Evolutionary conservation across 2,113 vertebrate genomes (phyloP), one percentile per base, ranked within the genome.

Genomic region (Malaclemys terrapin): DNA sequence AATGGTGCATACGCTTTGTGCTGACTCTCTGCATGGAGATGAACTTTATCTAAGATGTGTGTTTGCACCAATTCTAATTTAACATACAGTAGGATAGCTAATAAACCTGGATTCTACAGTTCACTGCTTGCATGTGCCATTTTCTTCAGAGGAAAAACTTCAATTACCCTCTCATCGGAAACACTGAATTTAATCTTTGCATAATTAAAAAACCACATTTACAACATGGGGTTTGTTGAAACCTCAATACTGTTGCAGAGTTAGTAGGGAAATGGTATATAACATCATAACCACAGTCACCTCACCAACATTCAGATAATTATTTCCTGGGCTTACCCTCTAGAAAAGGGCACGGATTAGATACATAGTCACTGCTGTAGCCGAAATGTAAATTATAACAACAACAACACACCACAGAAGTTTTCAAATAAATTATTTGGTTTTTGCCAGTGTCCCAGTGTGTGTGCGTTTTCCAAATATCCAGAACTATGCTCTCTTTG

Each of bases 111-210:
- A 95, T 53, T 84, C 87, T 89, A 91, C 47, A 88, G 89, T 94
- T 95, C 80, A 80, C 57, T 91, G 90, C 93, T 53, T 82, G 78
- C 87, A 95, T 47, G 87, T 92, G 90, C 96, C 82, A 93, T 95
- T 97, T 96, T 97, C 93, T 95, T 90, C 59, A 76, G 72, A 45
- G 72, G 31, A 85, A 91, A 92, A 89, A 88, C 82, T 93, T 89
- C 95, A 95, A 93, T 96, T 97, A 91, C 89, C 78, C 62, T 93
- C 94, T 95, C 95, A 92, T 95, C 85, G 84, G 96, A 94, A 96
- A 93, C 91, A 95, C 82, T 93, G 85, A 87, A 95, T 95, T 69
- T 96, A 95, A 96, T 96, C 96, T 96, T 89, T 82, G 65, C 86
- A 59, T 94, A 94, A 95, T 96, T 95, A 94, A 84, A 97, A 95